A percentile compares a stretch with the other conserved stretches of the same genome.
Conservation (phyloP, 2,797 vertebrate genomes). For the Lacerta agilis region DNA sequence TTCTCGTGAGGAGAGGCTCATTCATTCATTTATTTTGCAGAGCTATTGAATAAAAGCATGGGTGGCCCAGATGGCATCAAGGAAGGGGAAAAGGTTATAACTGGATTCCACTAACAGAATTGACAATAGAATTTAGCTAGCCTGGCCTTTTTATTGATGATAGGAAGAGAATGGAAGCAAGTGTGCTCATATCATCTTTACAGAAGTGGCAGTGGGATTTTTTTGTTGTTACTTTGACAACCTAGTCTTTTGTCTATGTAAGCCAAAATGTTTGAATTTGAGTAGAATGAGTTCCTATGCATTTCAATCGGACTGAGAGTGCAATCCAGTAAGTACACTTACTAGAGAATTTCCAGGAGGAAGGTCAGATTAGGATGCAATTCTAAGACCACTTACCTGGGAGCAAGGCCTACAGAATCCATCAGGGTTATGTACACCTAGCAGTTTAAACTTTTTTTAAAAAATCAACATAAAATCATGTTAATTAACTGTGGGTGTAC, state of each 20-base stretch:
- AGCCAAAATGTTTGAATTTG: neutral
- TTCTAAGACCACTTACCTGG: no score
- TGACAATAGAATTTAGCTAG: slow-evolving; percentile 27
- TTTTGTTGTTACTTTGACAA: neutral
- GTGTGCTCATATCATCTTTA: neutral
- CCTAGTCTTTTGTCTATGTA: neutral
- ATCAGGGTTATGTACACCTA: no score
- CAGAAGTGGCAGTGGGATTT: neutral
- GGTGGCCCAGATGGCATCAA: slow-evolving; percentile 11
- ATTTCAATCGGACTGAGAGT: neutral
- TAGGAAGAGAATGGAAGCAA: neutral
- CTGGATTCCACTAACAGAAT: neutral
- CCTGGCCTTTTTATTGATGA: neutral
- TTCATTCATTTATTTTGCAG: no score
- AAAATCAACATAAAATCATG: no score
- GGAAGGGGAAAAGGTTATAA: neutral
- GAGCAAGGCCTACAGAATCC: no score
- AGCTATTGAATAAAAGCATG: neutral
- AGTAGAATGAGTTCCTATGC: neutral
- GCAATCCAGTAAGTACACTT: neutral
- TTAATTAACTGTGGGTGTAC: no score
- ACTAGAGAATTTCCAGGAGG: neutral
- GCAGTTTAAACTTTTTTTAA: no score
- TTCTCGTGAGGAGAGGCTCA: neutral
- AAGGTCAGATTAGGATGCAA: no score